A percentile compares a stretch with the other conserved stretches of the same genome.
Conservation (phyloP, 1,140 invertebrate species). For the Zelostemma sp. region DNA sequence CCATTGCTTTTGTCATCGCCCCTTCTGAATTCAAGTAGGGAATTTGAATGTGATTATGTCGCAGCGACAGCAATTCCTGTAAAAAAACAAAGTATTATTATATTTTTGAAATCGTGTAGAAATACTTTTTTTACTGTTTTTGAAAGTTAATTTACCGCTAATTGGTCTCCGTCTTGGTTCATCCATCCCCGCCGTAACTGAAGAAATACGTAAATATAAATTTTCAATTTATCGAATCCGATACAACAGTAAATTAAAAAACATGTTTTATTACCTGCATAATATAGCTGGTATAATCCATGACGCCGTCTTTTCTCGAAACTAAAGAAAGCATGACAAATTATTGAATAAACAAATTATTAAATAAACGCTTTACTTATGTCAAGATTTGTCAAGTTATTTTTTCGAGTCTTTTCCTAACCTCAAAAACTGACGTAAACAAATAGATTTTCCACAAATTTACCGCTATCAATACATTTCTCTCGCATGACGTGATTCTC, state of each 20-base stretch:
- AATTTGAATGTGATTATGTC: slow-evolving; percentile 81
- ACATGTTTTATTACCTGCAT: not conserved
- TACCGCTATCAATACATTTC: no score
- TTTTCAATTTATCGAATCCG: slow-evolving; percentile 11
- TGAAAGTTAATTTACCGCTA: slow-evolving; percentile 64
- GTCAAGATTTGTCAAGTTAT: no score
- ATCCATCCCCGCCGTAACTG: slow-evolving; percentile 65
- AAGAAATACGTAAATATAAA: slow-evolving; percentile 20
- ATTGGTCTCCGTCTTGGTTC: slow-evolving; percentile 71
- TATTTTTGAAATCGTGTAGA: not conserved
- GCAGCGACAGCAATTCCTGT: slow-evolving; percentile 79
- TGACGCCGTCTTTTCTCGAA: no score
- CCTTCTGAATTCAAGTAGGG: slow-evolving; percentile 77
- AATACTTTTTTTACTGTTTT: slow-evolving; percentile 3
- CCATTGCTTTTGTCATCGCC: slow-evolving; percentile 79
- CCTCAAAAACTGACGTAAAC: no score
- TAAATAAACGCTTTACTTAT: no score
- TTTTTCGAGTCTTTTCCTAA: no score
- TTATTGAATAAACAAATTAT: no score
- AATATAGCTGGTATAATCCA: no score
- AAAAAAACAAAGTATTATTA: slow-evolving; percentile 34
- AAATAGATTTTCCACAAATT: no score
- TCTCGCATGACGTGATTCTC: no score
- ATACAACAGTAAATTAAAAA: not conserved
- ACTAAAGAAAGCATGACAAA: no score